Evolutionary conservation across 2,113 vertebrate species (phyloP), one percentile per base, ranked within the genome.

Genomic region (Myiagra hebetior): DNA sequence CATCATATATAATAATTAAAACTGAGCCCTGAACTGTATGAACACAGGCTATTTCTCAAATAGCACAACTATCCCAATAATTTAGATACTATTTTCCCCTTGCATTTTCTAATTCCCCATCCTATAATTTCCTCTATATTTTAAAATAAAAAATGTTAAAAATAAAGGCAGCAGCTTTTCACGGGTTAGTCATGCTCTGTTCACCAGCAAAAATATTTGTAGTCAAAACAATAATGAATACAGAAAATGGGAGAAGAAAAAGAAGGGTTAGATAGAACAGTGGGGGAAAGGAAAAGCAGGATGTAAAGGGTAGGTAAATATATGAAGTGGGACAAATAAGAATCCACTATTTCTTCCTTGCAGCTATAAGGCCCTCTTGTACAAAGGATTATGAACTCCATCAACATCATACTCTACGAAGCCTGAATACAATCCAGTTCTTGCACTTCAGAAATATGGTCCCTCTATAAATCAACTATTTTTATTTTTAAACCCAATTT

Each of bases 401-500:
- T 31, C 55, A 88, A 85, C 33, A 74, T 35, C 41, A 57, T 35
- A 65, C 11, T 27, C 26, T 57, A 65, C 0, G 0, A 91, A 81
- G 76, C 57, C 77, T 69, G 46, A 76, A 93, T 33, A 70, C 24
- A 93, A 82, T 22, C 23, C 14, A 62, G 27, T 86, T 77, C 74
- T 83, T 87, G 42, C 72, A 72, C 24, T 62, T 94, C 73, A 91
- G 87, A 84, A 93, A 74, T 87, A 33, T n/a, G 39, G 68, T 56
- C 74, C 44, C 37, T 50, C 63, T 84, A 74, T 87, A 77, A 78
- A 95, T 93, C 85, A 96, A 70, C 28, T 53, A 28, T 46, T 57
- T 91, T 93, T 79, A 33, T 10, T 89, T 94, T 94, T 74, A 91
- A 89, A 90, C 47, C 20, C n/a, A 91, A 53, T 80, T 82, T 89